Evolutionary conservation across 2,113 vertebrate genomes (phyloP), one percentile per base, ranked within the genome.

Genomic region (Ursus arctos): DNA sequence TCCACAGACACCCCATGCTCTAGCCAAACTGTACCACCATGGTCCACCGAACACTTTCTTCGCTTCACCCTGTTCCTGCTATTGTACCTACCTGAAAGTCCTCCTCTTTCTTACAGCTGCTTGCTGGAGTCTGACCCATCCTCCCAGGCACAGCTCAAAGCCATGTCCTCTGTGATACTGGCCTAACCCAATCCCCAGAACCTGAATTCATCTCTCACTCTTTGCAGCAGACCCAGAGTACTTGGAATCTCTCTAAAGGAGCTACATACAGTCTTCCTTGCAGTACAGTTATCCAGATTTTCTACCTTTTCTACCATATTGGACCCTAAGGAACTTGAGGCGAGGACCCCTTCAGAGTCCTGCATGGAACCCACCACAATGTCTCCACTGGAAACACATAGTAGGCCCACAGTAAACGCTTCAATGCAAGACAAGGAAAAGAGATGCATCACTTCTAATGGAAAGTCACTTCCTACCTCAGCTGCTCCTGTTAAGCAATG

Each of bases 401-500:
- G 71, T 11, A 82, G 67, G 81, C 13, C 69, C 40, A 81, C 86
- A 61, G 53, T 53, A 81, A 85, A 71, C 1, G 4, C 28, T 65
- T 89, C 40, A 7, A n/a, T 26, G 69, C 79, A 81, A 69, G 49
- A 71, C 24, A 76, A 91, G 55, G 33, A 79, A 91, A 71, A 79
- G 81, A 82, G 61, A 82, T 15, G 13, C 26, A 55, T 16, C 4
- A 11, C 67, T 18, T 36, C 72, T 76, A 8, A 8, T 7, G 4
- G 47, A 47, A 88, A 65, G 82, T 79, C 79, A 55, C 40, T 51
- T 81, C 97, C 85, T 98, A 99, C 99, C 99, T 99, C 99, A 82
- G 99, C 98, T 65, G 99, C 99, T 98, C 99, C 99, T 65, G 61
- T 89, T 83, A 99, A 99, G 89, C 96, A 98, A 85, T 98, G 93